A percentile compares a stretch with the other conserved stretches of the same genome.
These are phyloP conservation scores for Arizona elegans DNA, from an alignment of 2,113 vertebrate species.

Conservation along the genomic window DNA sequence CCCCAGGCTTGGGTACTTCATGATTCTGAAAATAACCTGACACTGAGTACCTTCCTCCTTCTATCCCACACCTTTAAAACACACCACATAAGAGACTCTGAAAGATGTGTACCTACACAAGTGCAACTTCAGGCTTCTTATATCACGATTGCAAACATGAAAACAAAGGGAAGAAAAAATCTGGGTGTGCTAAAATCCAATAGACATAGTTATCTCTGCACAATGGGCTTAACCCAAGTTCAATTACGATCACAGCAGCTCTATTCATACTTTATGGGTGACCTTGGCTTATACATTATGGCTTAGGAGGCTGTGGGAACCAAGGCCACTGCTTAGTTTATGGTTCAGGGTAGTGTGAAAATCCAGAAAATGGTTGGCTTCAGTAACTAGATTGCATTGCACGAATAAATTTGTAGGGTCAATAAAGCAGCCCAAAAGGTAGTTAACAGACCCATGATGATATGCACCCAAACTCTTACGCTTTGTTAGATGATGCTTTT, in stretches of 20 bases:
- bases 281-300: background rate
- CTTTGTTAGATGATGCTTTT: background rate
- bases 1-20: background rate
- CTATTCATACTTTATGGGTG: background rate
- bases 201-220: background rate
- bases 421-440: background rate
- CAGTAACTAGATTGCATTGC: background rate
- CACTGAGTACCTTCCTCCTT: background rate
- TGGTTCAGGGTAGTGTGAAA: background rate
- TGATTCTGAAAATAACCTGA: background rate
- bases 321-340: background rate
- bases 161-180: background rate
- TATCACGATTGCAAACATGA: background rate
- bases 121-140: background rate
- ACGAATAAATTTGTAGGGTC: background rate
- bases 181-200: background rate
- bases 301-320: background rate
- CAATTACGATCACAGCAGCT: background rate
- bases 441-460: background rate
- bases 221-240: background rate
- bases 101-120: background rate
- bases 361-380: background rate
- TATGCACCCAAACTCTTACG: background rate
- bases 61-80: background rate
- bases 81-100: background rate